phyloP scores from a whole-genome alignment of 64 coral and sea anemone species.

The Acropora yongei region DNA sequence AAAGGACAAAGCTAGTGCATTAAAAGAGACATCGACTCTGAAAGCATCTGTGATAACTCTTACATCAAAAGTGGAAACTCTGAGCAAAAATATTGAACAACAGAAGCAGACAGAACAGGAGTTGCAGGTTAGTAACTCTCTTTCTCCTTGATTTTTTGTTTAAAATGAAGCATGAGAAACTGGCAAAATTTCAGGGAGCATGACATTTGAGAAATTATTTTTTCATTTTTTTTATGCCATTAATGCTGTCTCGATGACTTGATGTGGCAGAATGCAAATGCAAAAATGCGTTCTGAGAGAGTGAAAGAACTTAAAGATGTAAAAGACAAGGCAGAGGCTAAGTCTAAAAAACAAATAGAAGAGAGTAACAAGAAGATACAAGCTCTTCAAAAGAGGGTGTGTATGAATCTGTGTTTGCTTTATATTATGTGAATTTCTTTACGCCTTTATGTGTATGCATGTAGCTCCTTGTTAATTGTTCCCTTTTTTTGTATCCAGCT shows the following conservation, averaged over 20 bases:
- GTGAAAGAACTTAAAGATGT: conserved; percentile 90
- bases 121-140: conserved; percentile 75
- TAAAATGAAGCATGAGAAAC: background rate
- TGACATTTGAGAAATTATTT: no score
- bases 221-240: background rate
- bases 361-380: conserved; percentile 97
- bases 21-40: conserved; percentile 70
- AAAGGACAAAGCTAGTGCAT: conserved; percentile 64
- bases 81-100: conserved; percentile 90
- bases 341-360: conserved; percentile 91
- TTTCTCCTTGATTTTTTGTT: background rate
- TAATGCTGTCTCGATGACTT: background rate
- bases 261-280: conserved; percentile 72
- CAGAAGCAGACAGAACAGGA: conserved; percentile 89
- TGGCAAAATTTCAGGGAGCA: background rate
- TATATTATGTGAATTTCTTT: background rate
- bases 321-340: conserved; percentile 83
- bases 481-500: background rate
- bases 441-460: background rate
- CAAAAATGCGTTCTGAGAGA: conserved; percentile 85
- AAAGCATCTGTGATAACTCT: conserved; percentile 81
- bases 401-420: background rate
- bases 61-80: conserved; percentile 83
- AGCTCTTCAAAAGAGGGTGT: conserved; percentile 89
- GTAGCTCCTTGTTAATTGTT: background rate